Percentiles rank a stretch among this genome's conserved stretches.
Conservation (phyloP, 2,888 invertebrate species). For the Thymelicus lineola region DNA sequence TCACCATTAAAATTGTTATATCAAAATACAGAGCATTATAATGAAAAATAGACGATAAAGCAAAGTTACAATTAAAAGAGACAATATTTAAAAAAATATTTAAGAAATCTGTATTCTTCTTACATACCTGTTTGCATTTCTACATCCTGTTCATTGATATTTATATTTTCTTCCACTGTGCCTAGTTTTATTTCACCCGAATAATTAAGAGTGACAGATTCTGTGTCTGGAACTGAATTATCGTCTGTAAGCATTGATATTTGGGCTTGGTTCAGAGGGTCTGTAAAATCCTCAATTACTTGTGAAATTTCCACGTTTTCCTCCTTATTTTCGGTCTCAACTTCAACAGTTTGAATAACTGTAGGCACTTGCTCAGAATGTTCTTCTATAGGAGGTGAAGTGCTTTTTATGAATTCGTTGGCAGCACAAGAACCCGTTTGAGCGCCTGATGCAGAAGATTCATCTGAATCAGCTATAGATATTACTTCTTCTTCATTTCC, state of each 20-base stretch:
- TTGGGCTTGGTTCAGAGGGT: constrained; percentile 63
- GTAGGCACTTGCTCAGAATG: background rate
- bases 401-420: background rate
- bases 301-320: constrained; percentile 1
- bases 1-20: too few species aligned
- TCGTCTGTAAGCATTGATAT: constrained; percentile 74
- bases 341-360: constrained; percentile 17
- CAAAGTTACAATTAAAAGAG: too few species aligned
- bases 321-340: constrained; percentile 13
- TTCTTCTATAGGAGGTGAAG: background rate
- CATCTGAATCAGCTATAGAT: constrained; percentile 61
- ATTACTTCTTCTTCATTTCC: constrained; percentile 60
- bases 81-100: too few species aligned
- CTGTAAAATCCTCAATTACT: constrained; percentile 41
- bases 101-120: background rate
- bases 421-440: background rate
- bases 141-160: constrained; percentile 35
- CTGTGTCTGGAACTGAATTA: constrained; percentile 60
- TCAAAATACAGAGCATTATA: too few species aligned
- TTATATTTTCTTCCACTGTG: constrained; percentile 39
- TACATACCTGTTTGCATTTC: constrained; percentile 48
- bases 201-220: constrained; percentile 64
- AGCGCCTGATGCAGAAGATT: constrained; percentile 40
- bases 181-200: constrained; percentile 57
- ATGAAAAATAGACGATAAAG: too few species aligned